phyloP scores from a whole-genome alignment of 2,113 vertebrate species.

The Spilogale gracilis region DNA sequence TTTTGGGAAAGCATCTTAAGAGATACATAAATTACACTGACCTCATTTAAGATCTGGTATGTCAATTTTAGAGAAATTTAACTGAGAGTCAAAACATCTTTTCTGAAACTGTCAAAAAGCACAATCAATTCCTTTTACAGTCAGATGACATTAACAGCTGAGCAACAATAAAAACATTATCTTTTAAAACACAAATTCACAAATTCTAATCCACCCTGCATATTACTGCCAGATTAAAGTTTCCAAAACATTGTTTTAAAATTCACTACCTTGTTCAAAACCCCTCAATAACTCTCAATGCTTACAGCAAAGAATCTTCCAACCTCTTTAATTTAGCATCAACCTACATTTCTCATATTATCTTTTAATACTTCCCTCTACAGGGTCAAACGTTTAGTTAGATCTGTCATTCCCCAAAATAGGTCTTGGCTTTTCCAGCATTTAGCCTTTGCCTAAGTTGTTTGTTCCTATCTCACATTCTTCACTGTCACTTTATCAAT shows the following conservation, averaged over 20 bases:
- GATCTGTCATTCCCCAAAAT: not conserved
- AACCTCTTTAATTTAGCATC: not conserved
- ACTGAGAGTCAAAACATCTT: not conserved
- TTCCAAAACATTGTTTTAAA: not conserved
- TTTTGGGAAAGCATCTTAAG: conserved; percentile 1
- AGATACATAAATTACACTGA: not conserved
- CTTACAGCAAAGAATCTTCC: not conserved
- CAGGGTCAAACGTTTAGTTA: not conserved
- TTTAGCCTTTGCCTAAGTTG: not conserved
- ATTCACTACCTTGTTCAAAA: not conserved
- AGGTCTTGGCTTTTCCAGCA: not conserved
- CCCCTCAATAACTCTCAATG: not conserved
- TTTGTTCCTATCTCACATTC: not conserved
- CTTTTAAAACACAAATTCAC: not conserved
- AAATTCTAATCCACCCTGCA: conserved; percentile 3
- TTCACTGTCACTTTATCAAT: not conserved
- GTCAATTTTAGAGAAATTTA: conserved; percentile 56
- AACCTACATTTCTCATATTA: not conserved
- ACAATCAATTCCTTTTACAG: conserved; percentile 13
- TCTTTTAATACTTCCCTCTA: not conserved
- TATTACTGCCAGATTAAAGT: not conserved
- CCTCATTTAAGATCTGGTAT: not conserved
- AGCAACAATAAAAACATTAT: not conserved
- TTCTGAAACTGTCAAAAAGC: conserved; percentile 41
- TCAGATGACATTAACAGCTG: not conserved